phyloP scores from a whole-genome alignment of 2,888 invertebrate genomes.

The Nomada lathburiana region DNA sequence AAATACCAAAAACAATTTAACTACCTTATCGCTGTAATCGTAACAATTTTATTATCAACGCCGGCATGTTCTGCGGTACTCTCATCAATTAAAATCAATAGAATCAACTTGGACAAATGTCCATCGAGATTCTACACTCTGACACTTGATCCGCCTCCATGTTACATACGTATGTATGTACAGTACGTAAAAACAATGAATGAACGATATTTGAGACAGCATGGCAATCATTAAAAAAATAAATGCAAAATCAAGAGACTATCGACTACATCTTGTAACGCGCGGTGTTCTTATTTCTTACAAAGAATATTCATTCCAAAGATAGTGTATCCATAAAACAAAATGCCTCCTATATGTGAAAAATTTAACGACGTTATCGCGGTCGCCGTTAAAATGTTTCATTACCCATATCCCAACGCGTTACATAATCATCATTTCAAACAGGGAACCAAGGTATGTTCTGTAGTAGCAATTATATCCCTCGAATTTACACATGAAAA shows the following conservation, averaged over 20 bases:
- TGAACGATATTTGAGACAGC: neutral
- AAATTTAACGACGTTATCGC: conserved; percentile 47
- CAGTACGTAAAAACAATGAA: neutral
- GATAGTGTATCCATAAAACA: neutral
- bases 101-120: conserved; percentile 6
- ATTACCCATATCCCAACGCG: conserved; percentile 38
- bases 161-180: neutral
- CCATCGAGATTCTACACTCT: neutral
- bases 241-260: neutral
- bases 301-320: neutral
- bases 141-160: neutral
- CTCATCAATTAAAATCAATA: neutral
- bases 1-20: neutral
- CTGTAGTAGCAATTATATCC: conserved; percentile 63
- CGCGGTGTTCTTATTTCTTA: neutral
- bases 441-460: conserved; percentile 44
- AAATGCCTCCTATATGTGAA: conserved; percentile 5
- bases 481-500: conserved; percentile 75
- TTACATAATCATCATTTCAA: conserved; percentile 62
- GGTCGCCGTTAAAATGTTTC: conserved; percentile 44
- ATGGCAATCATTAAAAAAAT: neutral
- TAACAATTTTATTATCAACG: conserved; percentile 28
- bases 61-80: neutral
- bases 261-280: too few relatives aligned
- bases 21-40: conserved; percentile 17